phyloP scores from a whole-genome alignment of 2,888 invertebrate genomes.

The Nomada hirtipes region DNA sequence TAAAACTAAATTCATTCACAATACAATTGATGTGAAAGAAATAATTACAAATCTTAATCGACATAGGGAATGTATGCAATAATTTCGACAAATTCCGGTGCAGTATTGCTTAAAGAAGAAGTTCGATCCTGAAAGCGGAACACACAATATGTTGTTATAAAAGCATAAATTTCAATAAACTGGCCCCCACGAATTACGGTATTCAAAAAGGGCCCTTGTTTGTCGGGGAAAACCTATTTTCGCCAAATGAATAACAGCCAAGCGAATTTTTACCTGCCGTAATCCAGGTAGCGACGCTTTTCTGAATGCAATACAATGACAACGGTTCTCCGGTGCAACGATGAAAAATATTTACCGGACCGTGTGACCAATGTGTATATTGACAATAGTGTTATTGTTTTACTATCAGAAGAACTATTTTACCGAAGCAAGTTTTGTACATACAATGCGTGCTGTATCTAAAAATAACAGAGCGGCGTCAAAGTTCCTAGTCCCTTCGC shows the following conservation, averaged over 20 bases:
- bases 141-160: no score
- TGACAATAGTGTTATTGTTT: background rate
- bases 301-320: constrained; percentile 29
- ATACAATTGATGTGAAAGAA: no score
- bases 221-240: background rate
- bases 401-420: constrained; percentile 1
- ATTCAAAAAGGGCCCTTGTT: no score
- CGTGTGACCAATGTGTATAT: background rate
- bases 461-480: background rate
- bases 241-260: background rate
- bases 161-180: no score
- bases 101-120: no score
- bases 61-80: no score
- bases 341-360: constrained; percentile 40
- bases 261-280: constrained; percentile 30
- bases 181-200: no score
- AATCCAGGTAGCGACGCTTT: constrained; percentile 26
- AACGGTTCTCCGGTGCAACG: constrained; percentile 13
- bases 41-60: no score
- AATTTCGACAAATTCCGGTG: no score
- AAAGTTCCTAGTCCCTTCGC: background rate
- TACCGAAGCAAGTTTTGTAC: background rate
- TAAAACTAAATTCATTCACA: no score
- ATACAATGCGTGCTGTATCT: background rate
- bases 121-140: no score